phyloP scores from a whole-genome alignment of 2,888 invertebrate genomes.

The Conomelus anceps region DNA sequence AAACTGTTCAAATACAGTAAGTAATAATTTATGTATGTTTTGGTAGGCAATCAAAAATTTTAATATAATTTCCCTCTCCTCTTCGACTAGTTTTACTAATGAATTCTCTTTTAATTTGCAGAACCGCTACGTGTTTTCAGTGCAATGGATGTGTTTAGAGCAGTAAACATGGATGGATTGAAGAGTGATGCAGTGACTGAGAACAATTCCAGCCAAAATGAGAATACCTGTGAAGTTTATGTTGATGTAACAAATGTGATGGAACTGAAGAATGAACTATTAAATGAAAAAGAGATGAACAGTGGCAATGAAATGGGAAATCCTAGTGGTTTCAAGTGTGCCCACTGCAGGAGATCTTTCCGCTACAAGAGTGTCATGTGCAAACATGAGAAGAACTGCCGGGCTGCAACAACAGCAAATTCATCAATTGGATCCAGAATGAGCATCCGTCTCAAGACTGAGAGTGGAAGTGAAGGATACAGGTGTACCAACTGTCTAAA shows the following conservation, averaged over 20 bases:
- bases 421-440: background rate
- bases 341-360: constrained; percentile 14
- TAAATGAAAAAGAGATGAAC: background rate
- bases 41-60: background rate
- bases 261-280: background rate
- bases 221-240: background rate
- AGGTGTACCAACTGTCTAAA: constrained; percentile 21
- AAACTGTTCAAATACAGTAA: background rate
- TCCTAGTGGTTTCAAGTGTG: constrained; percentile 3
- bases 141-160: background rate
- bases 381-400: constrained; percentile 15
- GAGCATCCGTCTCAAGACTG: background rate
- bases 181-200: too few relatives aligned
- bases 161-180: background rate
- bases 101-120: background rate
- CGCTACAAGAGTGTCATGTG: constrained; percentile 17
- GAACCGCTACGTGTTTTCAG: background rate
- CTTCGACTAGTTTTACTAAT: background rate
- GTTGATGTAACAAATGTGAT: background rate
- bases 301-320: background rate
- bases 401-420: background rate
- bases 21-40: background rate
- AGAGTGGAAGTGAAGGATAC: background rate
- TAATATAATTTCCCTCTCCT: background rate
- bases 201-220: background rate